Base-by-base conservation (phyloP, 2,113 vertebrate genomes). In the Morone saxatilis region DNA sequence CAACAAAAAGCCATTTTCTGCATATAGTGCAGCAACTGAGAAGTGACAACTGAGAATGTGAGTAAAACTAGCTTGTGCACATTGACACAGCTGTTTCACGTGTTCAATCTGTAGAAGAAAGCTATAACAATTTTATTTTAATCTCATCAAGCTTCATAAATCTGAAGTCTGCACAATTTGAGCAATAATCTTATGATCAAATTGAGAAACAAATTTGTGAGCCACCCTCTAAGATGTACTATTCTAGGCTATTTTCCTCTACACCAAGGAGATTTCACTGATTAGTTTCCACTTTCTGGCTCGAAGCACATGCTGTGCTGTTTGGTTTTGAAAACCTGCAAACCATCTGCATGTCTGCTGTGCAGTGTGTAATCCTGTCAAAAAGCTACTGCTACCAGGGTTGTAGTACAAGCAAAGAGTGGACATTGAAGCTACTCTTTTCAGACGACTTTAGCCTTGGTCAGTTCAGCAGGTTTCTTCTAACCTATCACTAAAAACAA, bases 211-310 rank as follows among this genome's bases (percentile, higher is more conserved):
- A 81, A 22, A 7, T 63, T 71, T 61, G 9, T 50, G 12, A 76
- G 45, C 47, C 16, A 53, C 17, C n/a, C 8, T 68, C 20, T 12
- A 6, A 5, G n/a, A 65, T 60, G 13, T 5, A 60, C 11, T 6
- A 40, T 69, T 54, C 48, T 43, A 48, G 57, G 9, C 11, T 63
- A 12, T 16, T 67, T n/a, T 22, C 22, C 19, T 47, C 31, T 25
- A 22, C 19, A 48, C 7, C 20, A 31, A 5, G 16, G 63, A 22
- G 14, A 67, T 13, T 67, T 67, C 14, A 59, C 41, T 48, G 43
- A 57, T 69, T 38, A 50, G 17, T 47, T 76, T n/a, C 22, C 45
- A 10, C 19, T 80, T 63, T 71, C 61, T 78, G n/a, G 3, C 9
- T 83, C 2, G 66, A 78, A 59, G 3, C 47, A n/a, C 4, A 40